Evolutionary conservation across 2,797 vertebrate genomes (phyloP).

Genomic region (Channa striata): DNA sequence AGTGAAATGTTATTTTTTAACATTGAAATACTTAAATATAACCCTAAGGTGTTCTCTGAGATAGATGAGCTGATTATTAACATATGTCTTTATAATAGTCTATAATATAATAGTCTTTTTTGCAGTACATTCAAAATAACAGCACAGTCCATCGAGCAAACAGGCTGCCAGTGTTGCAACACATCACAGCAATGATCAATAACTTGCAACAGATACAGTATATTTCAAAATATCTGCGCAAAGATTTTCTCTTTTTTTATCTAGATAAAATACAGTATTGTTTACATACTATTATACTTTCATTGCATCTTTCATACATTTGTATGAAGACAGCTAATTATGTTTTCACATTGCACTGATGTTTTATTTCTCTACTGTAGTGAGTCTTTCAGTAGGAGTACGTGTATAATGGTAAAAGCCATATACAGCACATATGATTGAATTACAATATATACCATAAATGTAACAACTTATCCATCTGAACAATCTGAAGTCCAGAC

Average conservation of each 20-base stretch:
- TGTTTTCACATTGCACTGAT: slow-evolving; percentile 40
- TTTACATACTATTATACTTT: slow-evolving; percentile 23
- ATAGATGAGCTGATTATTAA: slow-evolving; percentile 23
- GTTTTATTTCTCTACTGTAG: slow-evolving; percentile 44
- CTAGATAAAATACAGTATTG: slow-evolving; percentile 48
- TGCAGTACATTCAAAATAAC: slow-evolving; percentile 68
- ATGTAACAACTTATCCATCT: slow-evolving; percentile 64
- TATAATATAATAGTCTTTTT: no score
- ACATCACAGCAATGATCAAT: slow-evolving; percentile 43
- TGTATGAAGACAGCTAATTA: slow-evolving; percentile 34
- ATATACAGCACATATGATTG: slow-evolving; percentile 50
- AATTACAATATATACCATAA: slow-evolving; percentile 28
- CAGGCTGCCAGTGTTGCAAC: slow-evolving; percentile 46
- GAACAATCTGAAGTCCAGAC: slow-evolving; percentile 66
- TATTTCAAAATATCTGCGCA: slow-evolving; percentile 51
- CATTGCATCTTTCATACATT: slow-evolving; percentile 27
- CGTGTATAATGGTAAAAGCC: slow-evolving; percentile 47
- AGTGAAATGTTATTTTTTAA: not conserved
- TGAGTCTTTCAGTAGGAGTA: slow-evolving; percentile 24
- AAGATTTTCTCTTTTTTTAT: slow-evolving; percentile 22
- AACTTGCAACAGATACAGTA: slow-evolving; percentile 64
- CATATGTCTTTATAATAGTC: slow-evolving; percentile 19
- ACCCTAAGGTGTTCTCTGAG: slow-evolving; percentile 13
- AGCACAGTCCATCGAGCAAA: slow-evolving; percentile 58
- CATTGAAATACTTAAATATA: slow-evolving; percentile 6